Conservation (phyloP, 2,113 vertebrate species). For the Eublepharis macularius region DNA sequence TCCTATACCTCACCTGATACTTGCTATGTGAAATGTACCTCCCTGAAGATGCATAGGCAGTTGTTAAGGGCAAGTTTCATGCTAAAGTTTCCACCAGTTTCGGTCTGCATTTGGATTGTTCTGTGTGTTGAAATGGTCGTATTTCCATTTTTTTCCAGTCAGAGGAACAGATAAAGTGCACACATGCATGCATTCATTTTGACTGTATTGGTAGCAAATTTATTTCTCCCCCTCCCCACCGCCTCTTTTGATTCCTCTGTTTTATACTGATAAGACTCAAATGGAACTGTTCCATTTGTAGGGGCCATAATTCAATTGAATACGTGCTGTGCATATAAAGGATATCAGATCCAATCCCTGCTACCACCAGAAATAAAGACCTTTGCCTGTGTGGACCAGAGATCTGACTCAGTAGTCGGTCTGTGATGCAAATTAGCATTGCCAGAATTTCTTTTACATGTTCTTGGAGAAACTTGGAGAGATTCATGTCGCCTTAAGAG, state of each 20-base stretch:
- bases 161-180: neutral
- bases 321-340: neutral
- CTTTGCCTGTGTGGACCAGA: neutral
- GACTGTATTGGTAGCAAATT: neutral
- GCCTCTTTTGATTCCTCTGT: neutral
- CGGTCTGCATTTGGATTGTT: neutral
- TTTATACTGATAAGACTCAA: neutral
- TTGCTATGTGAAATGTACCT: neutral
- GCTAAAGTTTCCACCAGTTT: neutral
- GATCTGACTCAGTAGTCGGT: neutral
- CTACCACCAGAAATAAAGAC: neutral
- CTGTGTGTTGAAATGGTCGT: neutral
- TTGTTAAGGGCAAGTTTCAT: neutral
- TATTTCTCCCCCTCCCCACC: neutral
- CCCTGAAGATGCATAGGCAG: neutral
- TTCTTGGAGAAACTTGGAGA: neutral
- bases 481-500: neutral
- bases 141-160: neutral
- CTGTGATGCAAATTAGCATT: neutral
- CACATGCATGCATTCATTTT: neutral
- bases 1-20: neutral
- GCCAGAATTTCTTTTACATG: neutral
- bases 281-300: neutral
- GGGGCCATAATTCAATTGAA: neutral
- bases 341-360: neutral